Evolutionary conservation across 2,113 vertebrate species (phyloP), one percentile per base, ranked within the genome.

Genomic region (Scophthalmus maximus): DNA sequence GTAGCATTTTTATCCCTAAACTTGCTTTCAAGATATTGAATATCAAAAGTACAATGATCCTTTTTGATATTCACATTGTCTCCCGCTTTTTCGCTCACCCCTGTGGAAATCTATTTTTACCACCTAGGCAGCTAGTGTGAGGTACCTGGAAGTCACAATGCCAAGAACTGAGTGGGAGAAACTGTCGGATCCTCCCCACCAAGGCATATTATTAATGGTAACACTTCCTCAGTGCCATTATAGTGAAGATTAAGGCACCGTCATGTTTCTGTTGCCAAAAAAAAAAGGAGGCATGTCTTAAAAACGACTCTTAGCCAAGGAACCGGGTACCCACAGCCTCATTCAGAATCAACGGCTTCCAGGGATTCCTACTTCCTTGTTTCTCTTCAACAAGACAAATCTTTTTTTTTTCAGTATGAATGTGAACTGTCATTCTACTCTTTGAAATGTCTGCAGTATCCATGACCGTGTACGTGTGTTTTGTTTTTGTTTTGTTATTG

Each of bases 1-100:
- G 93, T 95, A 95, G 94, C 92, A 93, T 93, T 91, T 49, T 91
- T 86, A 78, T 73, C 65, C 66, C 68, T 78, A 52, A 65, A 62
- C 76, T 85, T 67, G 47, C 69, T 73, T 86, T 87, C 77, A 88
- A 91, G 82, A 87, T 81, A 34, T 65, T 73, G 52, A 81, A 70
- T 60, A 85, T 78, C 79, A 79, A 79, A 81, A n/a, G 59, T 58
- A 57, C 70, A 71, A 68, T 44, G 79, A 79, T 75, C 44, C 81
- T 91, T 84, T 87, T 84, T 87, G 78, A 82, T 85, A 76, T 88
- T 66, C 59, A 63, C 34, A 78, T 87, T 56, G 76, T 86, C 74
- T 80, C 74, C 70, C 20, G 59, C 68, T 88, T 83, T 73, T 83
- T 66, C 51, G 65, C 86, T 85, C 71, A 61, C 80, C 81, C 82